Percentiles rank a stretch among this genome's conserved stretches.
phyloP scores from a whole-genome alignment of 2,797 vertebrate species.

The Chloroceryle amazona region DNA sequence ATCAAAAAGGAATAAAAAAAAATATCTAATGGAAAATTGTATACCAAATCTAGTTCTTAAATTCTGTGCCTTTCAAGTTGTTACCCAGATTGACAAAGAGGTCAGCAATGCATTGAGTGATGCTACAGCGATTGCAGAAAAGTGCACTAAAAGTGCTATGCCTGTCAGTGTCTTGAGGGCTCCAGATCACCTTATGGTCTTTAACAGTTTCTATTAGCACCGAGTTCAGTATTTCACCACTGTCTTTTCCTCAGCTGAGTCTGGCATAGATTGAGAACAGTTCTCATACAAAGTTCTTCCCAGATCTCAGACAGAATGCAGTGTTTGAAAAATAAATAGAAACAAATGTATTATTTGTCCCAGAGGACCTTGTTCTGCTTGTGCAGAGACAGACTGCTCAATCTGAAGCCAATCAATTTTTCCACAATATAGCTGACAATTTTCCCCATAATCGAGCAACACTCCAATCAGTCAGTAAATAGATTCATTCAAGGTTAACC shows the following conservation, averaged over 20 bases:
- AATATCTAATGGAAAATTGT: background rate
- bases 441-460: background rate
- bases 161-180: background rate
- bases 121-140: background rate
- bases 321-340: background rate
- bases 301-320: background rate
- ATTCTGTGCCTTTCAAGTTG: background rate
- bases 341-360: background rate
- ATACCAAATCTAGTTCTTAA: background rate
- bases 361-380: background rate
- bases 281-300: background rate
- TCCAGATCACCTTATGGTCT: background rate
- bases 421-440: background rate
- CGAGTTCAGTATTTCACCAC: background rate
- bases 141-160: background rate
- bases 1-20: background rate
- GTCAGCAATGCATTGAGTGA: fast-evolving
- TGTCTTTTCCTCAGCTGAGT: background rate
- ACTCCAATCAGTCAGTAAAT: background rate
- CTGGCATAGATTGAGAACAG: background rate
- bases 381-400: background rate
- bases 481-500: background rate
- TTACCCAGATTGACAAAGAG: background rate
- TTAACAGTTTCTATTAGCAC: background rate
- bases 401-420: slow-evolving; percentile 3